A percentile compares a stretch with the other conserved stretches of the same genome.
These are phyloP conservation scores for Drosophila setifemur DNA, from an alignment of 1,140 invertebrate genomes.

Conservation along the genomic window DNA sequence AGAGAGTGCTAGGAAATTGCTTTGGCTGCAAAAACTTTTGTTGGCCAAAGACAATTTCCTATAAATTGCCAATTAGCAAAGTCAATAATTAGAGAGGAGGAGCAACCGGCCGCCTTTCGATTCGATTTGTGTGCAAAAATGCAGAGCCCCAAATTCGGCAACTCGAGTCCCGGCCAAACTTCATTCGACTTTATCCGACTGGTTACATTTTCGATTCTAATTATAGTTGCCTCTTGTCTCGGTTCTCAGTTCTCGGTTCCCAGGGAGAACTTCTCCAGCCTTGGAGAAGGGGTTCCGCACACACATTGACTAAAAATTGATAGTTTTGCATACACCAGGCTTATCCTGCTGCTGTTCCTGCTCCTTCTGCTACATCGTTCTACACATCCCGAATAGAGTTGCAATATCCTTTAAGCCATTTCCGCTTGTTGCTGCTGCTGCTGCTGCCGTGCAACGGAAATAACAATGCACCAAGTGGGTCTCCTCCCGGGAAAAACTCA, in stretches of 20 bases:
- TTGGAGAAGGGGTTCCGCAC: conserved; percentile 31
- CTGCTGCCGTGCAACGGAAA: conserved; percentile 64
- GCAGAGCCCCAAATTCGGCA: too few relatives aligned
- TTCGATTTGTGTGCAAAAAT: conserved; percentile 13
- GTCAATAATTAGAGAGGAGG: conserved; percentile 48
- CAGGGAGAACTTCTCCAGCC: conserved; percentile 22
- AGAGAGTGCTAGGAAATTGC: conserved; percentile 39
- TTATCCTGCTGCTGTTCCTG: conserved; percentile 5
- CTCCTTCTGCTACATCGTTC: conserved; percentile 12
- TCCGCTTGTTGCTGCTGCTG: conserved; percentile 65
- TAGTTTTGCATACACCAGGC: conserved; percentile 37
- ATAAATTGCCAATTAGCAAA: conserved; percentile 55
- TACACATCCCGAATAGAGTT: conserved; percentile 50
- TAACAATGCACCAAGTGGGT: conserved; percentile 59
- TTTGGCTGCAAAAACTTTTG: conserved; percentile 46
- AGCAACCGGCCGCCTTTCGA: background rate
- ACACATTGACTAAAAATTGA: conserved; percentile 34
- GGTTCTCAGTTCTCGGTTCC: background rate
- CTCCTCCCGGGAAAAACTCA: background rate
- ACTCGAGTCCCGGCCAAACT: conserved; percentile 10
- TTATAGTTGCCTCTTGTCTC: conserved; percentile 33
- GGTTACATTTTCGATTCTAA: conserved; percentile 43
- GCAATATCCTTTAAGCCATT: conserved; percentile 76
- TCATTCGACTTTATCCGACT: conserved; percentile 22
- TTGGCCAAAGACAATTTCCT: conserved; percentile 47